Evolutionary conservation across 2,888 invertebrate genomes (phyloP), one percentile per base, ranked within the genome.

Genomic region (Eremobia ochroleuca): DNA sequence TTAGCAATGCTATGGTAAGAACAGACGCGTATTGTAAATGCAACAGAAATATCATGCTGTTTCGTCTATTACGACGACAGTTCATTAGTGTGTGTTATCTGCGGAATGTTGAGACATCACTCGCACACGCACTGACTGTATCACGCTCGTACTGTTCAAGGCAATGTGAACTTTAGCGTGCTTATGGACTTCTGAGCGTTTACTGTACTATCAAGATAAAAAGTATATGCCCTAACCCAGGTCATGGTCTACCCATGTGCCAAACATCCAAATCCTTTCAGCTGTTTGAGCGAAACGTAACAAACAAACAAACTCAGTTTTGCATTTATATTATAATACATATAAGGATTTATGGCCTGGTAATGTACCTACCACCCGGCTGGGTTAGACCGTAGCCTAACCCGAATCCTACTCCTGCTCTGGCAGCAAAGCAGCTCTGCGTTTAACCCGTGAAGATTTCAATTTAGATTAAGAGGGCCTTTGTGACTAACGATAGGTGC

Each of bases 381-480:
- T 3, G 6, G 6, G 34, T 52, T 43, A 72, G 25, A 2, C 9
- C 18, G 21, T 31, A 31, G 34, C 25, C 13, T 28, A 55, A 43
- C 13, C 0, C 8, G 13, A 34, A 8, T 73, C 21, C 21, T 37
- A 46, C 55, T 46, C n/a, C n/a, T 11, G 59, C 21, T 43, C 61
- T 21, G 0, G 2, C n/a, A n/a, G 52, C 46, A 55, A 46, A 55
- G 15, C 31, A 58, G 18, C 49, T 49, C 34, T 40, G 15, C n/a
- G 31, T 68, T 64, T n/a, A 66, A 37, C 4, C 64, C 52, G 34
- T 37, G n/a, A 74, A 80, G 81, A 67, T 80, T 79, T 80, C n/a
- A 55, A 67, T 79, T 67, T 74, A 46, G 81, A 67, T 80, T 62
- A 49, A 58, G 61, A 62, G 34, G 55, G 67, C 25, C 55, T 28